Base-by-base conservation (phyloP, 1,140 invertebrate species). In the Calosoma granatense region DNA sequence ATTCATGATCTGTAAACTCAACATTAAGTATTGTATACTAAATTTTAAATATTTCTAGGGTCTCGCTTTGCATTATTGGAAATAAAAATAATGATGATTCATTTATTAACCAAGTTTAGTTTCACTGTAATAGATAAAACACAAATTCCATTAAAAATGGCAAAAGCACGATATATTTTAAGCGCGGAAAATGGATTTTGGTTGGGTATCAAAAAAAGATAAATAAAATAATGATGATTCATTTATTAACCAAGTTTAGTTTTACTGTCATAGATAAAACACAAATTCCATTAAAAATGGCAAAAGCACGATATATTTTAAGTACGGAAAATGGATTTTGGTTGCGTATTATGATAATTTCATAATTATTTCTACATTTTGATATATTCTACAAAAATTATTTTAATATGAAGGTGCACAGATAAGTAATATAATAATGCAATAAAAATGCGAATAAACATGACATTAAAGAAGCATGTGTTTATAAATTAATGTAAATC, bases 61-160 rank as follows among this genome's bases (percentile, higher is more conserved):
- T 60, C 58, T 19, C 77, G 76, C 59, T 84, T 83, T 70, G 81
- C 82, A 1, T 56, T 80, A 54, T 56, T 80, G 60, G 81, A 85
- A 63, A 68, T 75, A 17, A 82, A 81, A 64, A 70, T 75, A n/a
- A 60, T 78, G 3, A 58, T 81, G 3, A 72, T 55, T 22, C 36
- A 47, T 47, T 14, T 58, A 1, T 30, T 58, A 12, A 21, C 26
- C 3, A 54, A 54, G 17, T 54, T 58, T 51, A 51, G 17, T 47
- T 51, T 58, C 9, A 22, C 36, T 43, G 17, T 22, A 6, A 22
- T 55, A 19, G 57, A 58, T 4, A 54, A 58, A 54, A 58, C 53
- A 0, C 36, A 47, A 23, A 58, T 58, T 47, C 57, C 57, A 12
- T 2, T 58, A 2, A 43, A 43, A 55, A 14, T 58, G 22, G 23